Evolutionary conservation across 2,888 invertebrate genomes (phyloP).

Genomic region (Sipha maydis): DNA sequence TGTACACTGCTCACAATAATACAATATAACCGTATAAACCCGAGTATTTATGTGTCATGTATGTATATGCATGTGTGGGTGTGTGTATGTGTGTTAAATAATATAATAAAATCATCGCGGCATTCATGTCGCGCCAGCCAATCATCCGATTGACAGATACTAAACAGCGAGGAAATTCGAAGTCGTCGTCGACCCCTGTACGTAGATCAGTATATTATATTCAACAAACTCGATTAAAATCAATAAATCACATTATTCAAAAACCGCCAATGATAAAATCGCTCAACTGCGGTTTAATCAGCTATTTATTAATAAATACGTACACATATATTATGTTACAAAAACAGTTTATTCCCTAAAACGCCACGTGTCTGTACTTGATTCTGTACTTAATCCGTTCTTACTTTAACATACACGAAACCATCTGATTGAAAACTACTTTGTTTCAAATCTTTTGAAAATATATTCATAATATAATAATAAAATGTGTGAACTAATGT

Average conservation of each 20-base stretch:
- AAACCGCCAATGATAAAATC: not conserved
- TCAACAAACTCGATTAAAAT: conserved; percentile 6
- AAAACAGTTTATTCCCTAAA: too few relatives aligned
- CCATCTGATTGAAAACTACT: too few relatives aligned
- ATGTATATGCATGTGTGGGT: not conserved
- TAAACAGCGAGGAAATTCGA: not conserved
- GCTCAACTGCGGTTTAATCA: not conserved
- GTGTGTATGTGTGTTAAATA: not conserved
- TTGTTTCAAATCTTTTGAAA: too few relatives aligned
- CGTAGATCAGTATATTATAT: not conserved
- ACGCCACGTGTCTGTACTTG: too few relatives aligned
- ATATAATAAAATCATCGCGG: conserved; percentile 10
- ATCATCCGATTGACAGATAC: conserved; percentile 5
- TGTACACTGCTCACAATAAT: not conserved
- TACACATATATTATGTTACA: not conserved
- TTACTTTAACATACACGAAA: too few relatives aligned
- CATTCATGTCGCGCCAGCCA: not conserved
- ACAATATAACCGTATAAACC: not conserved
- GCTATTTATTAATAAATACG: too few relatives aligned
- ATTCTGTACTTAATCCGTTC: too few relatives aligned
- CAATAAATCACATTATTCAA: not conserved
- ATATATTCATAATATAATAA: too few relatives aligned
- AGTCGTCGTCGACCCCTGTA: not conserved
- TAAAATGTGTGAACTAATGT: too few relatives aligned
- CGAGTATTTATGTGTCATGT: not conserved